phyloP scores from a whole-genome alignment of 35 echinoderm and acorn worm genomes.

The Amphiura filiformis region DNA sequence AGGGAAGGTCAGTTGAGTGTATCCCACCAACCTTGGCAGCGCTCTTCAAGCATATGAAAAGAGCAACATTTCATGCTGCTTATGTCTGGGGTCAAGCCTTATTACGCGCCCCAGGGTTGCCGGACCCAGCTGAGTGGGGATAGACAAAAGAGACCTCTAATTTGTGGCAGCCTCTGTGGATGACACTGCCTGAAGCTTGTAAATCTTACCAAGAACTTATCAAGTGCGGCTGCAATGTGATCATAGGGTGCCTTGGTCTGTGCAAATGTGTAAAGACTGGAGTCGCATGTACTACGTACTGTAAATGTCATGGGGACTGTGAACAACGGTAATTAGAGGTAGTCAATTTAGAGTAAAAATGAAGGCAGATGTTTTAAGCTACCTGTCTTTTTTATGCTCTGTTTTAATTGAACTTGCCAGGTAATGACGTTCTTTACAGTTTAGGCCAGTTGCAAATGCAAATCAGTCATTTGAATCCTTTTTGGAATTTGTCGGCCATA shows the following conservation, averaged over 20 bases:
- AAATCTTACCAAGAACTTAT: slow-evolving; percentile 19
- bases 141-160: slow-evolving; percentile 21
- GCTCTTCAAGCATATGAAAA: slow-evolving; percentile 47
- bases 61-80: slow-evolving; percentile 9
- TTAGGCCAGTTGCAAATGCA: too few species aligned
- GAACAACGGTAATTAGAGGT: background rate
- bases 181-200: slow-evolving; percentile 37
- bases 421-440: too few species aligned
- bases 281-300: slow-evolving; percentile 55
- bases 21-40: slow-evolving; percentile 48
- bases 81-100: slow-evolving; percentile 11
- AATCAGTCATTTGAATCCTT: too few species aligned
- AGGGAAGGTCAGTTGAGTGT: background rate
- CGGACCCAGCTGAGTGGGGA: slow-evolving; percentile 37
- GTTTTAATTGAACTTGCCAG: too few species aligned
- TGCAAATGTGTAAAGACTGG: slow-evolving; percentile 60
- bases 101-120: slow-evolving; percentile 20
- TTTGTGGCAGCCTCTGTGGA: slow-evolving; percentile 48
- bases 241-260: slow-evolving; percentile 28
- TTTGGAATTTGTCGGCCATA: too few species aligned
- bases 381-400: too few species aligned
- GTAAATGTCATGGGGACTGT: slow-evolving; percentile 5
- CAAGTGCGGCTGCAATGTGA: slow-evolving; percentile 11
- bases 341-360: too few species aligned
- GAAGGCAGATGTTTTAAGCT: too few species aligned